These are phyloP conservation scores for Taxidea taxus DNA, from an alignment of 2,113 vertebrate genomes.

Conservation along the genomic window DNA sequence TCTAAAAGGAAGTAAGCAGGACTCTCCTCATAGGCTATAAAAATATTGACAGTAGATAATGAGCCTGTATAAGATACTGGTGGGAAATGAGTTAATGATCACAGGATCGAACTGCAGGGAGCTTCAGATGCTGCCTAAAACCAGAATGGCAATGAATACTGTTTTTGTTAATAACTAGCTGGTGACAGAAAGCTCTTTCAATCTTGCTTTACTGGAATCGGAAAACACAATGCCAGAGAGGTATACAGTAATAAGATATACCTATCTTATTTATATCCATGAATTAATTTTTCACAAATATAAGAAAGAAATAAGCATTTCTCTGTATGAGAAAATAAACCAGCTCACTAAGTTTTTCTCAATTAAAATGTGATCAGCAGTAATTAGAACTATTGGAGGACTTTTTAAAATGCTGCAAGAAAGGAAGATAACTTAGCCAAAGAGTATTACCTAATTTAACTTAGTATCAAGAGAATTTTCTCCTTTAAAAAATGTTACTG, in stretches of 20 bases:
- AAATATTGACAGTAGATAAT: conserved; percentile 87
- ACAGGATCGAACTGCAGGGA: conserved; percentile 46
- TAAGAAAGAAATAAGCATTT: neutral
- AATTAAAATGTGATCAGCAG: neutral
- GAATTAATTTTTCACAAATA: conserved; percentile 43
- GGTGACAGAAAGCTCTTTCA: conserved; percentile 65
- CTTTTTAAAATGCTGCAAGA: neutral
- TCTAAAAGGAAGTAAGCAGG: conserved; percentile 75
- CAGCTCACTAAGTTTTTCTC: neutral
- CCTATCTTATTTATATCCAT: conserved; percentile 23
- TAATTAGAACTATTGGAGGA: neutral
- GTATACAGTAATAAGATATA: neutral
- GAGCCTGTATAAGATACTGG: conserved; percentile 63
- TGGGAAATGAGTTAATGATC: conserved; percentile 66
- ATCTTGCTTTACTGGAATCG: conserved; percentile 33
- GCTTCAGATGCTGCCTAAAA: conserved; percentile 24
- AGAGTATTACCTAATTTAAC: neutral
- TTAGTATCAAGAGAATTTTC: neutral
- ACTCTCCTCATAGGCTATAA: conserved; percentile 71
- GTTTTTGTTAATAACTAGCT: conserved; percentile 77
- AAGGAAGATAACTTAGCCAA: conserved; percentile 6
- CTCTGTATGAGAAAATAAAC: neutral
- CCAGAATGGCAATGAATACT: conserved; percentile 3
- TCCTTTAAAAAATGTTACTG: neutral
- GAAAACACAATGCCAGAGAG: conserved; percentile 33